Evolutionary conservation across 1,140 invertebrate species (phyloP), one percentile per base, ranked within the genome.

Genomic region (Ganaspis sp.): DNA sequence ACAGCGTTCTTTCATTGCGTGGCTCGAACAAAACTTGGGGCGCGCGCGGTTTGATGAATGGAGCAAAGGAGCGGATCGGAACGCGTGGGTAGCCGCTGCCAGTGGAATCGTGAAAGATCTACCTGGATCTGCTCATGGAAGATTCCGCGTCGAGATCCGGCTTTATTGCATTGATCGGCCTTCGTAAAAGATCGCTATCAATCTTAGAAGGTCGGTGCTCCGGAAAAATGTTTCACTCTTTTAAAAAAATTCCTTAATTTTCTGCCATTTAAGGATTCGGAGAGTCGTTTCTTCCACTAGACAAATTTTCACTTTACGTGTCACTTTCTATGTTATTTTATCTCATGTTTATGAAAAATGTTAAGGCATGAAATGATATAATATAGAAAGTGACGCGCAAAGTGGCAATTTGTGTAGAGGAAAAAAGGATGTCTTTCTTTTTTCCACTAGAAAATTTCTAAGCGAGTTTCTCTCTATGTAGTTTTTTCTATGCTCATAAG

Each of bases 1-100:
- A 70, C 40, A 70, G 34, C 34, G 21, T 70, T 72, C 76, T 76
- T 69, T 71, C 38, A 19, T 11, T 71, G 70, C 21, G 45, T 71
- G 72, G 69, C 76, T 37, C 74, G 73, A 72, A 76, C 75, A 76
- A 79, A 81, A 77, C 72, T 72, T 71, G 79, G 64, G 73, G 45
- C 79, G 72, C 64, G 73, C 26, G 54, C 72, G 75, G 71, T 81
- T 83, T 83, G 82, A 84, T 78, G 82, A 84, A 84, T 84, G 78
- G 82, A 45, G 70, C 54, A 74, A 73, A 23, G 37, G 72, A 74
- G 79, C 40, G 58, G 9, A 64, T 54, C 9, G 21, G 26, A 15
- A 74, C 79, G 77, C 83, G 82, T 84, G 83, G 83, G 83, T 81
- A 77, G 82, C 15, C 45, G 17, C 15, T 49, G 26, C 23, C 26